Conservation (phyloP, 2,888 invertebrate species). For the Eumacrocentrus americanus region DNA sequence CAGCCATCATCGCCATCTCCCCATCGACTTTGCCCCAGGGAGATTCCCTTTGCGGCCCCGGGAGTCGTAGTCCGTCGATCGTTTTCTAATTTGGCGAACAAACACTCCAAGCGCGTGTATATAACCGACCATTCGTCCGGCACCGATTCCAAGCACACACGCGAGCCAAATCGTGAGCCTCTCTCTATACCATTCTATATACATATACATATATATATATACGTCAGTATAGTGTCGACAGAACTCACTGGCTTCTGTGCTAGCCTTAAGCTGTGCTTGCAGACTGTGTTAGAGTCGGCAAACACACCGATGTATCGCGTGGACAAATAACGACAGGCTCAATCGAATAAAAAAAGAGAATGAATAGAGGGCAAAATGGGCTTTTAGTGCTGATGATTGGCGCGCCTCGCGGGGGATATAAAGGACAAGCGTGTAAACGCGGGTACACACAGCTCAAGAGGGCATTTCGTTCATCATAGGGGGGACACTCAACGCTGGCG, state of each 20-base stretch:
- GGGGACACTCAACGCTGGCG: background rate
- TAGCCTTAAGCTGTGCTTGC: constrained; percentile 3
- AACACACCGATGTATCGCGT: constrained; percentile 15
- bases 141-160: constrained; percentile 25
- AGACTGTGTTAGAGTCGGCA: background rate
- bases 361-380: constrained; percentile 22
- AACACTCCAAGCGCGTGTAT: constrained; percentile 47
- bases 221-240: background rate
- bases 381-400: constrained; percentile 28
- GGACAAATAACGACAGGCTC: constrained; percentile 19
- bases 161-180: no score
- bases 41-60: constrained; percentile 46
- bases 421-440: constrained; percentile 30
- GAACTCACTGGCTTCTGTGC: constrained; percentile 10
- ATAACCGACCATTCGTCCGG: constrained; percentile 22
- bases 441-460: constrained; percentile 17
- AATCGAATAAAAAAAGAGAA: constrained; percentile 5
- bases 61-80: constrained; percentile 52
- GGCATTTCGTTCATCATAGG: background rate
- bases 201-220: constrained; percentile 6
- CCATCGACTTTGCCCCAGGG: constrained; percentile 25
- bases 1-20: constrained; percentile 22
- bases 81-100: constrained; percentile 60
- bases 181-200: constrained; percentile 18
- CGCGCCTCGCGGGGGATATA: constrained; percentile 28